A percentile compares a stretch with the other conserved stretches of the same genome.
Evolutionary conservation across 1,140 invertebrate species (phyloP).

Genomic region (Temnothorax curvispinosus): DNA sequence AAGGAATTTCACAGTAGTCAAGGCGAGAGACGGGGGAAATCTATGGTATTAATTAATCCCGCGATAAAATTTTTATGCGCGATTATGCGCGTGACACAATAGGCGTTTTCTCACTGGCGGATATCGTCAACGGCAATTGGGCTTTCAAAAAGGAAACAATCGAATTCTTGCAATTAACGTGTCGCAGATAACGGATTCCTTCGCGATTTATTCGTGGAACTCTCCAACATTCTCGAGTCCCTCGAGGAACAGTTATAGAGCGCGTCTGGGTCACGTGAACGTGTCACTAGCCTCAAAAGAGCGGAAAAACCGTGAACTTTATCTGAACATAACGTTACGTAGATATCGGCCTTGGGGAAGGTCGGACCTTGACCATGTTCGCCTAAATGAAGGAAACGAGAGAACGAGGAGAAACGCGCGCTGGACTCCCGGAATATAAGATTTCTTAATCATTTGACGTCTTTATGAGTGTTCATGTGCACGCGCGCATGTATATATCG

Average conservation of each 20-base stretch:
- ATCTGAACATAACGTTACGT: neutral
- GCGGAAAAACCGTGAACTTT: slow-evolving; percentile 45
- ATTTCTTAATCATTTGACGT: slow-evolving; percentile 24
- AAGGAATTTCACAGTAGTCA: slow-evolving; percentile 41
- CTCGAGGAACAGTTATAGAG: slow-evolving; percentile 58
- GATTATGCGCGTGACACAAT: neutral
- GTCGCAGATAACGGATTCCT: slow-evolving; percentile 56
- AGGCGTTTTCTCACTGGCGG: neutral
- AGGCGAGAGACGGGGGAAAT: slow-evolving; percentile 16
- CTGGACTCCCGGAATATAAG: slow-evolving; percentile 11
- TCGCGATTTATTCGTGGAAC: slow-evolving; percentile 29
- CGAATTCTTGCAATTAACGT: slow-evolving; percentile 2
- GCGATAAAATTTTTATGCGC: slow-evolving; percentile 1
- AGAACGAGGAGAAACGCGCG: slow-evolving; percentile 29
- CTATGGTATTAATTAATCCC: slow-evolving; percentile 31
- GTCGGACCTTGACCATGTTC: slow-evolving; percentile 59
- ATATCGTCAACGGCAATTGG: neutral
- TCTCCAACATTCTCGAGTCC: slow-evolving; percentile 55
- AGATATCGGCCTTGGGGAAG: slow-evolving; percentile 70
- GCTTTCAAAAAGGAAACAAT: slow-evolving; percentile 6
- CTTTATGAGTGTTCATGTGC: neutral
- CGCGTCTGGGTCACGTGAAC: slow-evolving; percentile 6
- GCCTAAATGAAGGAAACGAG: slow-evolving; percentile 54
- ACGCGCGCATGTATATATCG: too few species aligned
- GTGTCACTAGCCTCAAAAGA: slow-evolving; percentile 35